These are phyloP conservation scores for Strigops habroptila DNA, from an alignment of 2,113 vertebrate species.

Conservation along the genomic window DNA sequence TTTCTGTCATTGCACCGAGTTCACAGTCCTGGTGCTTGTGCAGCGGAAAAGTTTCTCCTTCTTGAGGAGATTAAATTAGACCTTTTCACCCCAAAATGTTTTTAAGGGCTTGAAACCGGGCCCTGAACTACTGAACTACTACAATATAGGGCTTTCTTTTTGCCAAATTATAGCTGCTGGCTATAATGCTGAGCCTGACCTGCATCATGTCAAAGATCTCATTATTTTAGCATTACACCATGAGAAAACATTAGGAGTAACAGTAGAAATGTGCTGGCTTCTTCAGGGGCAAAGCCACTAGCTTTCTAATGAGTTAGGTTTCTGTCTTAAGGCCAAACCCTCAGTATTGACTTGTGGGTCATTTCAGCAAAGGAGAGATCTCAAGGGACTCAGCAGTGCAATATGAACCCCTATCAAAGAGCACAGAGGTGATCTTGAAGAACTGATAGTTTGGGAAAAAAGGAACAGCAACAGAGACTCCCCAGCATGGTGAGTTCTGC, in stretches of 20 bases:
- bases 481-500: fast-evolving
- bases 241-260: neutral
- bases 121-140: neutral
- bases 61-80: neutral
- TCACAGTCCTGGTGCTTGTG: neutral
- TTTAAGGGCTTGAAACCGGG: neutral
- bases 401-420: too few species aligned
- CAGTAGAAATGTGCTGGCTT: neutral
- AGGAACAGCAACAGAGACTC: neutral
- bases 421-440: neutral
- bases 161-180: neutral
- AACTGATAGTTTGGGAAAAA: neutral
- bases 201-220: neutral
- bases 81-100: neutral
- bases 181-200: neutral
- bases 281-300: neutral
- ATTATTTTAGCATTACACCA: neutral
- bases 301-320: neutral
- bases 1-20: fast-evolving
- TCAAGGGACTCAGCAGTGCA: neutral
- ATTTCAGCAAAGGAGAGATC: neutral
- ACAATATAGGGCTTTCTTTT: neutral
- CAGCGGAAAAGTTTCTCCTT: neutral
- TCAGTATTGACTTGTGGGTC: neutral
- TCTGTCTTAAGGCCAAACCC: neutral